phyloP scores from a whole-genome alignment of 1,140 invertebrate genomes.

The Nymphalis io region DNA sequence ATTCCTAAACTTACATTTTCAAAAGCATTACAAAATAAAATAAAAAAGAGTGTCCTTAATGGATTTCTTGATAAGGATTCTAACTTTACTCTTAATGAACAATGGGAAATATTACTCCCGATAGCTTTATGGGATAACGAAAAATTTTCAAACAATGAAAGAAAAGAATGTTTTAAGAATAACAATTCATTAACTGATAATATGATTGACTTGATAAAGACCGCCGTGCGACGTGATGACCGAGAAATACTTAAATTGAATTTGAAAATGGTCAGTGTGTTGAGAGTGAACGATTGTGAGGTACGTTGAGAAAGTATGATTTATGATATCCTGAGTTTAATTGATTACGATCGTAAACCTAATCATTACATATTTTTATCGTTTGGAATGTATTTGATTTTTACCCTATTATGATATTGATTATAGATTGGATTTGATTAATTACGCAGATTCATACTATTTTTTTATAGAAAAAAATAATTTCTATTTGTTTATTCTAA shows the following conservation, averaged over 20 bases:
- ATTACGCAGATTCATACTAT: too few relatives aligned
- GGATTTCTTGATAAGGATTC: constrained; percentile 63
- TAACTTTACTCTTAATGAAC: constrained; percentile 55
- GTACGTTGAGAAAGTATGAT: constrained; percentile 41
- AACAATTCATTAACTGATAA: constrained; percentile 66
- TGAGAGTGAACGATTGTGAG: constrained; percentile 62
- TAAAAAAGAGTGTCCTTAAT: constrained; percentile 58
- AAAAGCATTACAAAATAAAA: constrained; percentile 59
- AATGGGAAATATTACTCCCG: constrained; percentile 65
- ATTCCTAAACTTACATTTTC: constrained; percentile 52
- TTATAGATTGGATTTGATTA: too few relatives aligned
- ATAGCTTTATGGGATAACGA: constrained; percentile 69
- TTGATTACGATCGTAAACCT: not conserved
- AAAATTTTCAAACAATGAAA: constrained; percentile 65
- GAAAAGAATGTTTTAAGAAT: constrained; percentile 58
- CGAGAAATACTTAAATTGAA: constrained; percentile 53
- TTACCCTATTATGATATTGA: too few relatives aligned
- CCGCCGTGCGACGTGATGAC: constrained; percentile 51
- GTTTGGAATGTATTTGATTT: too few relatives aligned
- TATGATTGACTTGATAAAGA: constrained; percentile 59
- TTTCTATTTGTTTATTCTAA: too few relatives aligned
- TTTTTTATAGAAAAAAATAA: too few relatives aligned
- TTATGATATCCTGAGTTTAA: constrained; percentile 11
- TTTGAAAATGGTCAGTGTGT: constrained; percentile 50
- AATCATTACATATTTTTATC: too few relatives aligned